Evolutionary conservation across 2,797 vertebrate genomes (phyloP), one percentile per base, ranked within the genome.

Genomic region (Paramormyrops hopkinsi): DNA sequence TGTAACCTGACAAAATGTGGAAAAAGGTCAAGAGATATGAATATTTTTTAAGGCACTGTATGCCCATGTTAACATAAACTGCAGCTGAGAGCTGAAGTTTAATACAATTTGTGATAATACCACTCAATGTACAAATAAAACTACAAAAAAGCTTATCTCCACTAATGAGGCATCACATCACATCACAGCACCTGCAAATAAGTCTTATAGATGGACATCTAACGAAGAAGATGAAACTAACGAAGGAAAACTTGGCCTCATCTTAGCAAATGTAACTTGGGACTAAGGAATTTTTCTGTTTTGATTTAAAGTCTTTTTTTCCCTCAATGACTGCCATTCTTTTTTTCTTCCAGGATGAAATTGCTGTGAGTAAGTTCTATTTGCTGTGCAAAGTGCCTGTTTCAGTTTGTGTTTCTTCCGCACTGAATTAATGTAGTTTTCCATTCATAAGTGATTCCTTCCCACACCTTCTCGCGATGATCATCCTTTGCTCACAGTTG

Each of bases 61-160:
- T 25, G n/a, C 33, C 37, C 29, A 22, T 19, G 6, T 83, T 22
- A 48, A 25, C 79, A 46, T 83, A 41, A 37, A 37, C 29, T 29
- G 8, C 62, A 69, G 25, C 62, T 12, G 62, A 33, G 7, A 11
- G 8, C 3, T 29, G 2, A 33, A 7, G 37, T 44, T 44, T 79
- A 48, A 4, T 46, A 22, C n/a, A 54, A 33, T 69, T 83, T 54
- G 76, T 89, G 33, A 37, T 89, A 33, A 53, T 89, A 41, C 6
- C n/a, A 51, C 76, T 56, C 33, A 46, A 73, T 54, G 33, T 51
- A 14, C 48, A 73, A 51, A 82, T 8, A 22, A 88, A 44, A n/a
- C 33, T 73, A 82, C 73, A 44, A 88, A 44, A 83, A 88, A 88
- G 88, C 88, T 79, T 56, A 51, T 79, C 79, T 48, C 7, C 2